A percentile compares a stretch with the other conserved stretches of the same genome.
These are phyloP conservation scores for Trinorchestia longiramus DNA, from an alignment of 1,140 invertebrate genomes.

Conservation along the genomic window DNA sequence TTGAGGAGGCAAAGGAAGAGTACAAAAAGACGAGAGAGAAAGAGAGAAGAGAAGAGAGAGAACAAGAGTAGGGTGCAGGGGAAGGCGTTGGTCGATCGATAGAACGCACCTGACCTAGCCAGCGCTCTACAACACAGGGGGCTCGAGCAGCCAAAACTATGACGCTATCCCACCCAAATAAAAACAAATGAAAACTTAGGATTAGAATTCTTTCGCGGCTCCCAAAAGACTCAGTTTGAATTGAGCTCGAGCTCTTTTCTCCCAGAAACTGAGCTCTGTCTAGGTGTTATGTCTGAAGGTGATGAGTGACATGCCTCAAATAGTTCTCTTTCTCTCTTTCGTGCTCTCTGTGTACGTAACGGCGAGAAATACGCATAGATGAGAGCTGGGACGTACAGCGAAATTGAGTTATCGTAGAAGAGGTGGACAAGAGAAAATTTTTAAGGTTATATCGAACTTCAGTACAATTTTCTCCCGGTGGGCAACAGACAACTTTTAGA, in stretches of 20 bases:
- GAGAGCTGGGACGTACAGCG: background rate
- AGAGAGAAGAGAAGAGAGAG: background rate
- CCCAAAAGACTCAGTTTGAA: background rate
- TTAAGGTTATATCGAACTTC: background rate
- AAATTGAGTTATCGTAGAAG: background rate
- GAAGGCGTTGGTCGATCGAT: constrained; percentile 36
- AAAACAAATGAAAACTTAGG: constrained; percentile 9
- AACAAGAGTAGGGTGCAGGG: background rate
- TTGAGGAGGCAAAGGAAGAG: background rate
- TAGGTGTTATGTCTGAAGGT: background rate
- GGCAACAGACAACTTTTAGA: background rate
- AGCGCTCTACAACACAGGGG: background rate
- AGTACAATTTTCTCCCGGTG: background rate
- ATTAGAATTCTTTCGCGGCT: background rate
- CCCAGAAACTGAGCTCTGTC: background rate
- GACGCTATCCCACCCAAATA: background rate
- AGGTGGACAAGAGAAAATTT: background rate
- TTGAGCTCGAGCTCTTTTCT: background rate
- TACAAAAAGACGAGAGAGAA: background rate
- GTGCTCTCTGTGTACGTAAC: background rate
- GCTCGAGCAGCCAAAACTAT: background rate
- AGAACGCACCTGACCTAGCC: constrained; percentile 18
- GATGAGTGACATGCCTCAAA: background rate
- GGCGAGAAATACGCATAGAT: background rate
- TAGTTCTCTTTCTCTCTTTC: background rate